Percentiles rank a stretch among this genome's conserved stretches.
Evolutionary conservation across 2,888 invertebrate genomes (phyloP).

Genomic region (Ochropleura leucogaster): DNA sequence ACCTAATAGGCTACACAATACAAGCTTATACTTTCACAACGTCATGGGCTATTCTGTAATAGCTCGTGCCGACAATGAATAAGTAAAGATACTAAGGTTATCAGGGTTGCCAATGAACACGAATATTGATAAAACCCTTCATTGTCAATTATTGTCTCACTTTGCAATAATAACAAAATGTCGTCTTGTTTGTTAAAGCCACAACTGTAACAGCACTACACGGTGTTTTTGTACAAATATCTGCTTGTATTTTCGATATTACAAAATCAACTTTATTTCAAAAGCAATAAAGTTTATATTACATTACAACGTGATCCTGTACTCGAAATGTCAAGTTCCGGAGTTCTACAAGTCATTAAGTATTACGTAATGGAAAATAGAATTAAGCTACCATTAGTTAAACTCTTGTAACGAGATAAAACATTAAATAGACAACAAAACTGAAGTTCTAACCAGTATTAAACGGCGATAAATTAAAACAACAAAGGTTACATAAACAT

Average conservation of each 20-base stretch:
- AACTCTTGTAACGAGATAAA: constrained; percentile 21
- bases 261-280: neutral
- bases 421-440: constrained; percentile 44
- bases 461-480: constrained; percentile 40
- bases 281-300: neutral
- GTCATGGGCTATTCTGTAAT: neutral
- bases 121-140: constrained; percentile 17
- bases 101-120: constrained; percentile 11
- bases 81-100: constrained; percentile 34
- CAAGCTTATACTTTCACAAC: neutral
- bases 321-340: neutral
- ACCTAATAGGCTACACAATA: neutral
- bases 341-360: neutral
- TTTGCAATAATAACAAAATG: neutral
- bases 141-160: constrained; percentile 3
- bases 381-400: neutral
- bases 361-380: constrained; percentile 18
- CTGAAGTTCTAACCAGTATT: constrained; percentile 15
- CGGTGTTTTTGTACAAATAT: neutral
- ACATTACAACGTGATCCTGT: neutral
- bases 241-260: neutral
- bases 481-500: constrained; percentile 57
- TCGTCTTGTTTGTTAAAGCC: constrained; percentile 5
- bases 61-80: constrained; percentile 38
- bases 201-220: neutral